phyloP scores from a whole-genome alignment of 2,797 vertebrate species.

The Labeo calbasu region DNA sequence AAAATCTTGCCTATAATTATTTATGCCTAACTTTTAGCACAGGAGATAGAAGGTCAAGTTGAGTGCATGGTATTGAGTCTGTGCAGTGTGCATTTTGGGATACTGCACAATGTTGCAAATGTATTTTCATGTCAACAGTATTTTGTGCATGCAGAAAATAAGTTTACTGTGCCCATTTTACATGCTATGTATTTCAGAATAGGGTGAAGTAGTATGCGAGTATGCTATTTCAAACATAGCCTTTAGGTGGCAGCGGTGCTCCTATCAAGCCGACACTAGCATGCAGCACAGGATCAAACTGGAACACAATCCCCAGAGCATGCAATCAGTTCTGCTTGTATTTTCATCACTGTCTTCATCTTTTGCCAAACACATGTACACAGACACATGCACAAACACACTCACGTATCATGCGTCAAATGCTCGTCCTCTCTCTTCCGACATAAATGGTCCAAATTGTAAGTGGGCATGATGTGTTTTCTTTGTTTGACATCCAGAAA shows the following conservation, averaged over 20 bases:
- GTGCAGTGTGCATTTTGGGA: not conserved
- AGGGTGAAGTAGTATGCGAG: not conserved
- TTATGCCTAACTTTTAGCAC: not conserved
- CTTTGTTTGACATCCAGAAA: slow-evolving; percentile 2
- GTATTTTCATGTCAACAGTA: not conserved
- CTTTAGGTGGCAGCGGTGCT: slow-evolving; percentile 73
- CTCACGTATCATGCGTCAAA: not conserved
- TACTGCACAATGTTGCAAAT: not conserved
- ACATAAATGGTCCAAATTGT: slow-evolving; percentile 4
- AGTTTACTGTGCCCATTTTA: not conserved
- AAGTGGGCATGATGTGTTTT: not conserved
- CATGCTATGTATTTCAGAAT: not conserved
- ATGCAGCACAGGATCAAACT: slow-evolving; percentile 61
- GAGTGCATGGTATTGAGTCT: not conserved
- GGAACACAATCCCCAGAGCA: slow-evolving; percentile 74
- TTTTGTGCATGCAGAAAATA: not conserved
- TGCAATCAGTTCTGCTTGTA: slow-evolving; percentile 76
- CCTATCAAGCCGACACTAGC: slow-evolving; percentile 18
- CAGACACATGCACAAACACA: slow-evolving; percentile 13
- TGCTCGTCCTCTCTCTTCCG: not conserved
- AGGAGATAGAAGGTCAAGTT: not conserved
- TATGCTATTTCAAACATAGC: not conserved
- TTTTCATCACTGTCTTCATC: slow-evolving; percentile 62
- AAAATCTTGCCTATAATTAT: not conserved
- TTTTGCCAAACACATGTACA: slow-evolving; percentile 33